Base-by-base conservation (phyloP, 2,113 vertebrate genomes). In the Myrmecophaga tridactyla region DNA sequence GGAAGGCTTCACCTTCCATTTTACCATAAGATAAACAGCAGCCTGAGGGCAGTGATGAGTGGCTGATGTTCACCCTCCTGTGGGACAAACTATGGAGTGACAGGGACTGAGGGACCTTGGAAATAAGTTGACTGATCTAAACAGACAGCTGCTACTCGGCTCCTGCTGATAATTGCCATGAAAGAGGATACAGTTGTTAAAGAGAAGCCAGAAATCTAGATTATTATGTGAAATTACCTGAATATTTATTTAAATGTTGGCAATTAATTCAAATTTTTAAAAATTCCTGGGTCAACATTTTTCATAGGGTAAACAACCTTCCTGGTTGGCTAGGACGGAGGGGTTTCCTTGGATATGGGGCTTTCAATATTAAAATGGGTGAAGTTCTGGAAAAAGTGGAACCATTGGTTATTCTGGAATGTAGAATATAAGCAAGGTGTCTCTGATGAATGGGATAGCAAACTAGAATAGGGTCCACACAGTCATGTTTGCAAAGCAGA, bases 221-320 rank as follows among this genome's bases (percentile, higher is more conserved):
- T 62, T 75, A 69, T 90, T 89, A 58, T 69, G 12, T 90, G 86
- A 96, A 95, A 43, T 81, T 14, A 39, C 27, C 31, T 82, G 73
- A 48, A 48, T 48, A 48, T 48, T 43, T 53, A 43, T 62, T 94
- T 86, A 78, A 48, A 67, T 90, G 53, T 84, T 63, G 76, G 13
- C 63, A 90, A 76, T 46, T 53, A 23, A 34, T 88, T 88, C 17
- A 82, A 76, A 85, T 67, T 65, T 39, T 0, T 39, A 77, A 67
- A 36, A 46, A 36, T 53, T 69, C 18, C 39, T 36, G 18, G 17
- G 18, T 4, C 56, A 62, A 31, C 4, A 62, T 73, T 88, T 90
- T 72, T 13, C 60, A 63, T 6, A 78, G 48, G 7, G 31, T 86
- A 7, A 39, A 29, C 27, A 41, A 34, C 41, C 21, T 36, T 46